These are phyloP conservation scores for Nothobranchius kuhntae DNA, from an alignment of 2,113 vertebrate species.

Conservation along the genomic window DNA sequence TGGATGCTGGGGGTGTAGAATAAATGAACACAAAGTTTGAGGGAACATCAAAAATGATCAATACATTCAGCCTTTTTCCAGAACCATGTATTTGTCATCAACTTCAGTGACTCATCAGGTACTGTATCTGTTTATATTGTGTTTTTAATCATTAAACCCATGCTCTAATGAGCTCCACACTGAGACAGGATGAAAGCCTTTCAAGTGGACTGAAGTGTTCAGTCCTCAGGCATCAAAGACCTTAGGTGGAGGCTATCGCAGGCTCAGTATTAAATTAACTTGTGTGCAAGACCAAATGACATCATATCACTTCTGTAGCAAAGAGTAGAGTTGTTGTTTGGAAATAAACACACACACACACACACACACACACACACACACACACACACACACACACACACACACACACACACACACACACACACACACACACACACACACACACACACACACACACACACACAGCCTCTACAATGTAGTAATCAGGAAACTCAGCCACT, in stretches of 20 bases:
- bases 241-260: slow-evolving; percentile 19
- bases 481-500: slow-evolving; percentile 55
- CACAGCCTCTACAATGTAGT: slow-evolving; percentile 55
- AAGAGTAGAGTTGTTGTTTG: slow-evolving; percentile 21
- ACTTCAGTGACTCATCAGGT: too few relatives aligned
- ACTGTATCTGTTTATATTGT: too few relatives aligned
- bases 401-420: slow-evolving; percentile 36
- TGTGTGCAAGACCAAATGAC: slow-evolving; percentile 29
- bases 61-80: too few relatives aligned
- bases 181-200: neutral
- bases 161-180: too few relatives aligned
- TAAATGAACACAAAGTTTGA: neutral
- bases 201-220: neutral
- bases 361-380: slow-evolving; percentile 13
- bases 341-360: slow-evolving; percentile 1
- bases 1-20: slow-evolving; percentile 11
- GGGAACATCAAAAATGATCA: neutral
- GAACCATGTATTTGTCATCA: too few relatives aligned
- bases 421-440: too few relatives aligned
- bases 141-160: too few relatives aligned
- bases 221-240: slow-evolving; percentile 18
- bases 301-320: slow-evolving; percentile 40
- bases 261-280: slow-evolving; percentile 35
- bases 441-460: slow-evolving; percentile 37
- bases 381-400: slow-evolving; percentile 16